Conservation (phyloP, 1,140 invertebrate genomes). For the Trachymyrmex cornetzi region DNA sequence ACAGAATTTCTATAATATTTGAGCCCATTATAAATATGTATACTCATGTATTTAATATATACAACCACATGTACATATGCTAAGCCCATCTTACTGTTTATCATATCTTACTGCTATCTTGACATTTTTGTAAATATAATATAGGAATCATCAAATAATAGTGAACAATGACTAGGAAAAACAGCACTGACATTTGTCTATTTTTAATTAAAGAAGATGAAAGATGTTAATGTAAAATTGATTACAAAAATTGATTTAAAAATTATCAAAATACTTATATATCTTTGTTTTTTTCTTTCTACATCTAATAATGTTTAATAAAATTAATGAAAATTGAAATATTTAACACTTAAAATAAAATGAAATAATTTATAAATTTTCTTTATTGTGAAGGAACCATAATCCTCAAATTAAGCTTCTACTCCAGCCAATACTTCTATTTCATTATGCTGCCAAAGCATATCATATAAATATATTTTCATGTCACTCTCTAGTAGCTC, state of each 20-base stretch:
- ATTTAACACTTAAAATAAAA: neutral
- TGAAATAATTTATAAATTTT: conserved; percentile 14
- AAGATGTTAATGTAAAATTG: conserved; percentile 1
- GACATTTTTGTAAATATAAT: conserved; percentile 50
- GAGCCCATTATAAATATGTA: conserved; percentile 13
- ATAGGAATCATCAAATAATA: conserved; percentile 22
- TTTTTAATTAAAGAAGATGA: conserved; percentile 23
- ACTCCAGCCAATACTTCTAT: conserved; percentile 31
- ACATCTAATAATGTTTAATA: neutral
- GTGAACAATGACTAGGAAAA: conserved; percentile 12
- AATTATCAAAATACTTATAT: neutral
- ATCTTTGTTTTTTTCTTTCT: neutral
- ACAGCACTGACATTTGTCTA: neutral
- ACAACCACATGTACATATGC: conserved; percentile 15
- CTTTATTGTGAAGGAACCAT: neutral
- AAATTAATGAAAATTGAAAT: conserved; percentile 7
- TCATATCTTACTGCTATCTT: conserved; percentile 25
- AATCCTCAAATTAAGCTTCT: neutral
- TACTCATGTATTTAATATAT: conserved; percentile 18
- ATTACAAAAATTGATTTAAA: conserved; percentile 9
- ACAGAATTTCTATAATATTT: conserved; percentile 70
- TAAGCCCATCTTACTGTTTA: conserved; percentile 15
- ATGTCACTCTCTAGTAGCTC: neutral
- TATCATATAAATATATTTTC: conserved; percentile 34
- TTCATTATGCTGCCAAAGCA: conserved; percentile 37